Evolutionary conservation across 2,888 invertebrate genomes (phyloP).

Genomic region (Anodontia alba): DNA sequence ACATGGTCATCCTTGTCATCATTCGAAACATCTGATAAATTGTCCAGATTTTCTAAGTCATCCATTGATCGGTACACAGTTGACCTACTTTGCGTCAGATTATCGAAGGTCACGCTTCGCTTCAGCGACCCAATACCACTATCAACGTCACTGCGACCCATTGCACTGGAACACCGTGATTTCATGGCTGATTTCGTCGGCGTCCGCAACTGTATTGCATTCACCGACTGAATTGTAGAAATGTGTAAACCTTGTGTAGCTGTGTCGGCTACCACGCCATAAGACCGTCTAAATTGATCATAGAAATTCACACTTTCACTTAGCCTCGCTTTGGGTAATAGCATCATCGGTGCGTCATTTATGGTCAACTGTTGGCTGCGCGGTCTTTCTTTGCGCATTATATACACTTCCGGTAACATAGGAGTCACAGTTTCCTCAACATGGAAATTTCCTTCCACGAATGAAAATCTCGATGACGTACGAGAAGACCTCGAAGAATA

Average conservation of each 20-base stretch:
- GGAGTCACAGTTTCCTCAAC: constrained; percentile 36
- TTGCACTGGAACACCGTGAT: constrained; percentile 25
- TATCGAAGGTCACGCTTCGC: constrained; percentile 58
- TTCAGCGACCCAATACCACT: constrained; percentile 58
- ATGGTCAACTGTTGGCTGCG: constrained; percentile 40
- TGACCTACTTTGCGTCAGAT: constrained; percentile 51
- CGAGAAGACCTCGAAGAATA: constrained; percentile 33
- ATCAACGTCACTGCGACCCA: constrained; percentile 51
- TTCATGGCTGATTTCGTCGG: constrained; percentile 50
- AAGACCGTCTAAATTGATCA: constrained; percentile 34
- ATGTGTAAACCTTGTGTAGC: constrained; percentile 50
- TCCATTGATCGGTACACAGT: constrained; percentile 50
- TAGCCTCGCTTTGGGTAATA: constrained; percentile 56
- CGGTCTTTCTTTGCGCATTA: constrained; percentile 22
- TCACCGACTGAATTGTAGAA: constrained; percentile 52
- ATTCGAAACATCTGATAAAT: constrained; percentile 40
- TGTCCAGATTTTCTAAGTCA: constrained; percentile 52
- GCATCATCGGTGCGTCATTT: constrained; percentile 63
- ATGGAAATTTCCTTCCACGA: constrained; percentile 57
- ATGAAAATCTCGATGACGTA: constrained; percentile 49
- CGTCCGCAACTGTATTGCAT: constrained; percentile 18
- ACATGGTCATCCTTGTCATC: constrained; percentile 33
- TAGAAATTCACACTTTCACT: constrained; percentile 46
- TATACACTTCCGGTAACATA: constrained; percentile 45
- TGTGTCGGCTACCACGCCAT: constrained; percentile 53